Evolutionary conservation across 2,888 invertebrate species (phyloP), one percentile per base, ranked within the genome.

Genomic region (Drosophila melanosoma): DNA sequence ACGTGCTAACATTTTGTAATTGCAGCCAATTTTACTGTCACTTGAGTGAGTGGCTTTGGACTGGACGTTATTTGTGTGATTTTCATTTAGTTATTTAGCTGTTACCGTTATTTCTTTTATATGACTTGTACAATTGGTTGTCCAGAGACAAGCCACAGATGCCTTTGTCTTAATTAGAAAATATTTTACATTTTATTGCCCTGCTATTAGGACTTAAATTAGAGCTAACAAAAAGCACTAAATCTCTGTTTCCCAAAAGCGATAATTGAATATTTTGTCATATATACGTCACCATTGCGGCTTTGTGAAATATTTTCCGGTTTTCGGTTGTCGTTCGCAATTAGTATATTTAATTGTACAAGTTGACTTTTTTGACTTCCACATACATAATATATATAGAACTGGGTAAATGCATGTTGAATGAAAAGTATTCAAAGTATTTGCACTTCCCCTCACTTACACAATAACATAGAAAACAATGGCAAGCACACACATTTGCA

Each of bases 11-110:
- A 88, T 81, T 82, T 79, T 81, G 82, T 78, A 82, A 83, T 76
- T 82, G 79, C 76, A 76, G 72, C 85, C 82, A 87, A 89, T 87
- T 87, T 89, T 77, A 76, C 74, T 85, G 86, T 89, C 83, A 87
- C 69, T 83, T 79, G 81, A n/a, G n/a, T 62, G 56, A 73, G 49
- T 67, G 51, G 58, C 68, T 78, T 76, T 74, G 56, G 62, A 76
- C 45, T 74, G 66, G 59, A 70, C 66, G 45, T 15, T 45, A 38
- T 70, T 73, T 82, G 74, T 74, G 74, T 69, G 76, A 73, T 85
- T 81, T 74, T 76, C 51, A 74, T 78, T 61, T 68, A 52, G 53
- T 51, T 67, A 56, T 63, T 71, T 54, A 40, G 67, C 67, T 59
- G 73, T 60, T 71, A 73, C 61, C 67, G 71, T 68, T 77, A 60